Evolutionary conservation across 2,888 invertebrate species (phyloP), one percentile per base, ranked within the genome.

Genomic region (Amorpha juglandis): DNA sequence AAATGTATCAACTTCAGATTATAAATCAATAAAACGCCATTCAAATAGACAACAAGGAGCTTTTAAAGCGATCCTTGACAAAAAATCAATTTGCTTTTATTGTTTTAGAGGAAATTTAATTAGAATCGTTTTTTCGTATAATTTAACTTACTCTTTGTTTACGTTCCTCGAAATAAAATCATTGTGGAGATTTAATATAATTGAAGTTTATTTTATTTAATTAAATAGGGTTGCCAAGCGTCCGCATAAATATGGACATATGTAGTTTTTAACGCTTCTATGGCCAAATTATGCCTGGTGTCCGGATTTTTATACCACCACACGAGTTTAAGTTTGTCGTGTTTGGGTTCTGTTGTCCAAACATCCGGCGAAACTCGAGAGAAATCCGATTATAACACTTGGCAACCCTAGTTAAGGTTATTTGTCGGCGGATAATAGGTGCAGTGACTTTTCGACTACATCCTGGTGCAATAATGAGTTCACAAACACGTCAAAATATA

Each of bases 51-150:
- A 82, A 73, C 74, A 75, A 74, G 74, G 75, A 69, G 73, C 71
- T 73, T 68, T 73, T 71, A 71, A 68, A 69, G 71, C 71, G 72
- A 75, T 71, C 72, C 70, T 73, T 72, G 74, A 69, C 71, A 73
- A 74, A 81, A 80, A 79, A 78, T n/a, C 76, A 81, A 80, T 80
- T 80, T 76, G 79, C 85, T 85, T 84, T 84, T 84, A 81, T 82
- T 77, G 67, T 70, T 74, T 68, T 74, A 69, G 72, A 69, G 71
- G 71, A 75, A 79, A 80, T 76, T 71, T 72, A 74, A 77, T 76
- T 74, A 70, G 77, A 78, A 78, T 77, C 64, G 71, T 69, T 73
- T 76, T 72, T 81, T 79, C 75, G 75, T 74, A 75, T 71, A 77
- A 76, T 77, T 77, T 75, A 71, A 76, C 73, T 74, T 71, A 67